These are phyloP conservation scores for Pelmatolapia mariae DNA, from an alignment of 2,113 vertebrate genomes.

Conservation along the genomic window DNA sequence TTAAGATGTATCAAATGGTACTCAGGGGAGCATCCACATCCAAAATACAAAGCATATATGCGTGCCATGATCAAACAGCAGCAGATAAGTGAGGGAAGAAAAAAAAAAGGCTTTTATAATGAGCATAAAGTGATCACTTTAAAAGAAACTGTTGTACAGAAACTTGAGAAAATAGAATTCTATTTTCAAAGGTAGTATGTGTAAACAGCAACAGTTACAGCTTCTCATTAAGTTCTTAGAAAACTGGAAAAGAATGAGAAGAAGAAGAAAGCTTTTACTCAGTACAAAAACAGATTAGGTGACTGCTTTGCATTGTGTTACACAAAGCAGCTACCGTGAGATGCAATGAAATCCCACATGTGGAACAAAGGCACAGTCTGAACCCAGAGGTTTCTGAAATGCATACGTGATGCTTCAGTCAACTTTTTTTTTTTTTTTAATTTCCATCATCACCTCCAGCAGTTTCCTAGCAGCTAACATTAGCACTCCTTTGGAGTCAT, in stretches of 20 bases:
- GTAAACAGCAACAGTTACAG: background rate
- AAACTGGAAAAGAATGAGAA: background rate
- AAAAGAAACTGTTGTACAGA: background rate
- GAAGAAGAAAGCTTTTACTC: background rate
- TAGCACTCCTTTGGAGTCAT: background rate
- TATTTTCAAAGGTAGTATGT: background rate
- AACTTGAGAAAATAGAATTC: background rate
- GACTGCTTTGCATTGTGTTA: background rate
- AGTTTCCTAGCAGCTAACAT: background rate
- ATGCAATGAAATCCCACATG: background rate
- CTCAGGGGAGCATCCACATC: background rate
- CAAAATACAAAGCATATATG: background rate
- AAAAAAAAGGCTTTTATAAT: background rate
- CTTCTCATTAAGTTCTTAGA: background rate
- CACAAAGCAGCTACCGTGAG: fast-evolving
- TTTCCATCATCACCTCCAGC: background rate
- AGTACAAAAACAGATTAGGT: background rate
- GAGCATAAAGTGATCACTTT: background rate
- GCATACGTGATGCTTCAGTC: background rate
- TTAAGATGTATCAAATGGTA: background rate
- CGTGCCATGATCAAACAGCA: background rate
- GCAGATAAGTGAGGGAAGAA: background rate
- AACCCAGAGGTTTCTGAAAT: background rate
- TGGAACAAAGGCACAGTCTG: background rate
- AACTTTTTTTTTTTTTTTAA: fast-evolving